These are phyloP conservation scores for Mungos mungo DNA, from an alignment of 2,113 vertebrate genomes.

Conservation along the genomic window DNA sequence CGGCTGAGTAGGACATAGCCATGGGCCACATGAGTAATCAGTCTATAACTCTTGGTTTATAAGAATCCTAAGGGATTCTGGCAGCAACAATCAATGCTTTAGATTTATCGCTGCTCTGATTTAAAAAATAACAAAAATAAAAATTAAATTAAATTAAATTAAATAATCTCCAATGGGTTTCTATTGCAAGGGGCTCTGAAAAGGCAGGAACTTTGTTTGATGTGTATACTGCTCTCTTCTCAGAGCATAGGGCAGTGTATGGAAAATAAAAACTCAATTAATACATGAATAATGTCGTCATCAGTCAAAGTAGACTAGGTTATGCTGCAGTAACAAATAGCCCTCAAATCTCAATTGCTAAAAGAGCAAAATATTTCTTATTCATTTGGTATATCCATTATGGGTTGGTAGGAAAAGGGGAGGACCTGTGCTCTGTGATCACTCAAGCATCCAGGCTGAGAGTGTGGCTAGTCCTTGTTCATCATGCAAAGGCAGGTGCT, in stretches of 20 bases:
- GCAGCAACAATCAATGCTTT: not conserved
- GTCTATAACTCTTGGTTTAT: not conserved
- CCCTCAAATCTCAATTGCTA: not conserved
- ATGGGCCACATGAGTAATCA: not conserved
- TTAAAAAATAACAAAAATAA: not conserved
- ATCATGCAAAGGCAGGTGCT: not conserved
- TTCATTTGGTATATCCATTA: not conserved
- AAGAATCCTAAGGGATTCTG: not conserved
- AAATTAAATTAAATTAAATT: no score
- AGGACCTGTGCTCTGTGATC: not conserved
- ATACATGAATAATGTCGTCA: not conserved
- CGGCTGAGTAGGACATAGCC: not conserved
- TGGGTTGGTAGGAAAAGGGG: not conserved
- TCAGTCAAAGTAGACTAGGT: not conserved
- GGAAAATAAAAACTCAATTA: not conserved
- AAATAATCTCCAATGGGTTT: not conserved
- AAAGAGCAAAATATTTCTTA: not conserved
- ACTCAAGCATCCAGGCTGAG: not conserved
- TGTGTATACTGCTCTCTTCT: not conserved
- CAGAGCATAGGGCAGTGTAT: not conserved
- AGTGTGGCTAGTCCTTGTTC: not conserved
- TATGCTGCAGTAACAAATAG: slow-evolving; percentile 15
- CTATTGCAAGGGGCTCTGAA: not conserved
- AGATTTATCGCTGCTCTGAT: not conserved
- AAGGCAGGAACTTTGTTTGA: not conserved